Percentiles rank a stretch among this genome's conserved stretches.
Conservation (phyloP, 2,113 vertebrate species). For the Acanthisitta chloris region DNA sequence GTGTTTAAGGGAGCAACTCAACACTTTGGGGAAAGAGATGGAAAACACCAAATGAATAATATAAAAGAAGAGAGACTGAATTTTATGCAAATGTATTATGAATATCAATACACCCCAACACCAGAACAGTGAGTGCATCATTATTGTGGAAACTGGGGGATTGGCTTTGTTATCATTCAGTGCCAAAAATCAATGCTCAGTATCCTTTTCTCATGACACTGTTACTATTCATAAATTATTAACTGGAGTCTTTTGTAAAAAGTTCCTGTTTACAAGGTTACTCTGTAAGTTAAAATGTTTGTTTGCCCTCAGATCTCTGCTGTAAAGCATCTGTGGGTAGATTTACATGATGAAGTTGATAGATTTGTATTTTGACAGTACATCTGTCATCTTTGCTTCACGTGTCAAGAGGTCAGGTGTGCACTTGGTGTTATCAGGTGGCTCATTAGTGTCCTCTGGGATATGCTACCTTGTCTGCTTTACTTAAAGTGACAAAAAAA, state of each 20-base stretch:
- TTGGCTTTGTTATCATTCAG: constrained; percentile 51
- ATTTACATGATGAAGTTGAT: constrained; percentile 65
- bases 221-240: constrained; percentile 87
- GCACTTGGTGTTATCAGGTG: constrained; percentile 49
- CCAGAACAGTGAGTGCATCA: not conserved
- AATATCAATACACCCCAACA: constrained; percentile 35
- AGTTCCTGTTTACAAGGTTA: constrained; percentile 89
- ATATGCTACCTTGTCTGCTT: constrained; percentile 22
- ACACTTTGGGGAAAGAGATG: not conserved
- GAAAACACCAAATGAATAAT: constrained; percentile 22
- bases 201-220: constrained; percentile 74
- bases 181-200: constrained; percentile 77
- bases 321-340: constrained; percentile 37
- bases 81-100: constrained; percentile 32
- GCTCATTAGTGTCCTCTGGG: constrained; percentile 52
- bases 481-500: constrained; percentile 23
- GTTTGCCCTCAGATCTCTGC: constrained; percentile 61
- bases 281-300: constrained; percentile 82
- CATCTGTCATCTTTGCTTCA: constrained; percentile 69
- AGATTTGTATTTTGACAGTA: constrained; percentile 60
- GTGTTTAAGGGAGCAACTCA: constrained; percentile 11
- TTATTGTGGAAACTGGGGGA: constrained; percentile 48
- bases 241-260: constrained; percentile 81
- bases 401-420: constrained; percentile 51
- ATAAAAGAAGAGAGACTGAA: constrained; percentile 9